Evolutionary conservation across 1,140 invertebrate genomes (phyloP).

Genomic region (Macrotrachela quadricornifera): DNA sequence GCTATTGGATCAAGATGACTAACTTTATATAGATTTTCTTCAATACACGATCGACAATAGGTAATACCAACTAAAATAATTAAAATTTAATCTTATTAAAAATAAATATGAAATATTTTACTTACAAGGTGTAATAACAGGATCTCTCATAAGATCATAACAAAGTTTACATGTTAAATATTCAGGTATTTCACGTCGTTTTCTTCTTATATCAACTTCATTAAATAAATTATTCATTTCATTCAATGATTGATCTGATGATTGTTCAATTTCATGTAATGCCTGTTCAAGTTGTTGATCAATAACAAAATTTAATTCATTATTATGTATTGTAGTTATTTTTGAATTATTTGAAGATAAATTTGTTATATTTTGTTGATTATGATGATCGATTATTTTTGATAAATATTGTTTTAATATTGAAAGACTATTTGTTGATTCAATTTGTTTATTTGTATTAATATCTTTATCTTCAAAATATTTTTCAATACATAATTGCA

Average conservation of each 20-base stretch:
- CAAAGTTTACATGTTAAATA: conserved; percentile 95
- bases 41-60: conserved; percentile 90
- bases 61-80: conserved; percentile 59
- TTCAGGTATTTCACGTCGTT: conserved; percentile 86
- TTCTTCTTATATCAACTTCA: conserved; percentile 72
- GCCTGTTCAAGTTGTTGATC: background rate
- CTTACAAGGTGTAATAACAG: conserved; percentile 73
- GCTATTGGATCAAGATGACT: conserved; percentile 93
- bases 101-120: background rate
- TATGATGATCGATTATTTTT: no score
- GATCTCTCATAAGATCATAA: conserved; percentile 89
- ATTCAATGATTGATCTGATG: conserved; percentile 12
- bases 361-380: background rate
- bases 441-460: no score
- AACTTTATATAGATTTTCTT: conserved; percentile 88
- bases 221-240: conserved; percentile 70
- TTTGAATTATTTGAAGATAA: no score
- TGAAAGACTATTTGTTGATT: no score
- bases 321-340: no score
- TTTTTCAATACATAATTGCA: conserved; percentile 10
- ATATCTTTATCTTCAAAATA: no score
- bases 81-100: no score
- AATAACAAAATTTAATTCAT: no score
- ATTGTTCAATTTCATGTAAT: background rate
- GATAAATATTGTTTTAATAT: no score